phyloP scores from a whole-genome alignment of 2,797 vertebrate genomes.

The Oreonectes daqikongensis region DNA sequence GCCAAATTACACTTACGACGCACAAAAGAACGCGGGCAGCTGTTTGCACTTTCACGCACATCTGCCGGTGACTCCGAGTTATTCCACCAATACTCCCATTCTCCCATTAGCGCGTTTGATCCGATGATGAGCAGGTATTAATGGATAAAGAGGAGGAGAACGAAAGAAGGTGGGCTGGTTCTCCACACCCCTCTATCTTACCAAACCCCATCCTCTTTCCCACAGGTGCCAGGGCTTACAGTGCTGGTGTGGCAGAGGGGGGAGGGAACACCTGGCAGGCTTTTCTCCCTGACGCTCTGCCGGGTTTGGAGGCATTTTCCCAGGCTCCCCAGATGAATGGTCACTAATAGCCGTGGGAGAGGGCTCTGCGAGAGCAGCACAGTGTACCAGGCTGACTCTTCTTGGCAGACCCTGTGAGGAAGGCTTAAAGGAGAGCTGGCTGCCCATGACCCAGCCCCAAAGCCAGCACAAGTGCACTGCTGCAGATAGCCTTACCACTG shows the following conservation, averaged over 20 bases:
- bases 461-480: slow-evolving; percentile 77
- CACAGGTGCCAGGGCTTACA: slow-evolving; percentile 76
- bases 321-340: slow-evolving; percentile 86
- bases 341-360: slow-evolving; percentile 86
- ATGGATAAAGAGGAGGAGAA: slow-evolving; percentile 16
- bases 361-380: slow-evolving; percentile 78
- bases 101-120: background rate
- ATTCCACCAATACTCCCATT: background rate
- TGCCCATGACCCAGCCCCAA: slow-evolving; percentile 65
- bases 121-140: slow-evolving; percentile 9
- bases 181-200: background rate
- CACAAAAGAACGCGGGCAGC: slow-evolving; percentile 68
- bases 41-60: slow-evolving; percentile 54
- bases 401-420: slow-evolving; percentile 81
- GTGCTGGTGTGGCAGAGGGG: slow-evolving; percentile 56
- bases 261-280: slow-evolving; percentile 83
- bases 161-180: slow-evolving; percentile 27
- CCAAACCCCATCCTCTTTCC: slow-evolving; percentile 61
- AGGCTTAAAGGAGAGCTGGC: slow-evolving; percentile 77
- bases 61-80: background rate
- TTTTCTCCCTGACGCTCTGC: slow-evolving; percentile 76
- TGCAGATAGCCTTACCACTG: slow-evolving; percentile 77
- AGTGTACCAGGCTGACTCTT: slow-evolving; percentile 78
- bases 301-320: slow-evolving; percentile 85
- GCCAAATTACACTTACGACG: slow-evolving; percentile 65